A percentile compares a stretch with the other conserved stretches of the same genome.
phyloP scores from a whole-genome alignment of 2,888 invertebrate genomes.

The Cheilosia soror region DNA sequence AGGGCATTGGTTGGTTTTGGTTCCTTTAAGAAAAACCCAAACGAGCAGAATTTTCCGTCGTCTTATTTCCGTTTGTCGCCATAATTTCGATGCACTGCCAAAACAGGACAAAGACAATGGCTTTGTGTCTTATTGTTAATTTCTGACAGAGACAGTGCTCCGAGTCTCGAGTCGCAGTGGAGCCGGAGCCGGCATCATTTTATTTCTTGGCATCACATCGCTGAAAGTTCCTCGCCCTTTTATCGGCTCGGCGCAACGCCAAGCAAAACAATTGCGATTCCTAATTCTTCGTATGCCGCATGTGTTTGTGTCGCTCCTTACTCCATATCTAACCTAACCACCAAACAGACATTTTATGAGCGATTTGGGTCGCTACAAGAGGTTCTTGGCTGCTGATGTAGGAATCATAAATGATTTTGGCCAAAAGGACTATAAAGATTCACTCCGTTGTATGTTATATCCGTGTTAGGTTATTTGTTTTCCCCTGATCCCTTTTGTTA shows the following conservation, averaged over 20 bases:
- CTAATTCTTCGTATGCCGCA: neutral
- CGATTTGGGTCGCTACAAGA: conserved; percentile 32
- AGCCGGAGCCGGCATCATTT: conserved; percentile 60
- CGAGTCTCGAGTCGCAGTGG: conserved; percentile 61
- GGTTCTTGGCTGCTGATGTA: conserved; percentile 51
- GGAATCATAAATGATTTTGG: conserved; percentile 66
- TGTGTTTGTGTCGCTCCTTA: conserved; percentile 11
- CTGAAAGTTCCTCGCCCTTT: conserved; percentile 53
- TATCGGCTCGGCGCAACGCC: conserved; percentile 54
- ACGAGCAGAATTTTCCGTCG: conserved; percentile 21
- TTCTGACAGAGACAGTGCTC: conserved; percentile 67
- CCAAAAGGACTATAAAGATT: conserved; percentile 67
- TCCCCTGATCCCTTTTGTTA: conserved; percentile 9
- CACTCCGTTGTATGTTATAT: conserved; percentile 50
- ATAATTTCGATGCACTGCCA: conserved; percentile 25
- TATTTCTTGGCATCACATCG: conserved; percentile 56
- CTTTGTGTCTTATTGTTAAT: conserved; percentile 53
- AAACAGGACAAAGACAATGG: conserved; percentile 21
- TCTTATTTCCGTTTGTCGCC: neutral
- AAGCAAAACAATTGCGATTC: conserved; percentile 22
- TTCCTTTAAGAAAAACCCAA: neutral
- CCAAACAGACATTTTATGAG: conserved; percentile 51
- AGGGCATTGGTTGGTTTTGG: conserved; percentile 10
- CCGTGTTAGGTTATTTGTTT: neutral
- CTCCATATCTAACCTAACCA: conserved; percentile 7